These are phyloP conservation scores for Drosophila sturtevanti DNA, from an alignment of 1,140 invertebrate species.

Conservation along the genomic window DNA sequence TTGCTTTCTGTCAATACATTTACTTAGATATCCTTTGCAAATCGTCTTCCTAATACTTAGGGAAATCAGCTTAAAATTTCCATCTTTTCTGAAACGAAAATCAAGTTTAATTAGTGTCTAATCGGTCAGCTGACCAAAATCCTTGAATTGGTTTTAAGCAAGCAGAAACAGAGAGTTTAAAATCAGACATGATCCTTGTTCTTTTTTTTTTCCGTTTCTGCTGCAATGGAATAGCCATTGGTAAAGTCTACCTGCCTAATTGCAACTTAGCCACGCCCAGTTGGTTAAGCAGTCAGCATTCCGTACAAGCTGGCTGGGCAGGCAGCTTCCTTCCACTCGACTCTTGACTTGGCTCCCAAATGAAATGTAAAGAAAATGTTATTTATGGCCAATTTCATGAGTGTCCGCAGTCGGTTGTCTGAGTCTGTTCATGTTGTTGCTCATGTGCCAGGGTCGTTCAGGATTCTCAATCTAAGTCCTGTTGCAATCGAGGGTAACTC, in stretches of 20 bases:
- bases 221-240: background rate
- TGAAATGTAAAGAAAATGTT: conserved; percentile 82
- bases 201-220: background rate
- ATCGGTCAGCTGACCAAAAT: conserved; percentile 48
- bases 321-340: conserved; percentile 27
- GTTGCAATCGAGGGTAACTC: conserved; percentile 18
- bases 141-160: conserved; percentile 43
- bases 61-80: conserved; percentile 6
- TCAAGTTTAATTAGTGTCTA: conserved; percentile 69
- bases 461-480: conserved; percentile 23
- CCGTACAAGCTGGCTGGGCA: background rate
- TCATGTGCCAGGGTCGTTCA: conserved; percentile 38
- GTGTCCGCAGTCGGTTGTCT: conserved; percentile 59
- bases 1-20: background rate
- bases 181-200: conserved; percentile 49
- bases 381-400: conserved; percentile 81
- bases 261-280: conserved; percentile 76
- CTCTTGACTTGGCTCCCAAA: conserved; percentile 56
- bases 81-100: conserved; percentile 25
- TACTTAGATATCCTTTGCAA: background rate
- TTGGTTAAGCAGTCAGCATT: conserved; percentile 64
- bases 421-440: conserved; percentile 44
- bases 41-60: background rate
- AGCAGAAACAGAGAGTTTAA: conserved; percentile 62
- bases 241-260: conserved; percentile 53